Evolutionary conservation across 2,113 vertebrate species (phyloP).

Genomic region (Arothron firmamentum): DNA sequence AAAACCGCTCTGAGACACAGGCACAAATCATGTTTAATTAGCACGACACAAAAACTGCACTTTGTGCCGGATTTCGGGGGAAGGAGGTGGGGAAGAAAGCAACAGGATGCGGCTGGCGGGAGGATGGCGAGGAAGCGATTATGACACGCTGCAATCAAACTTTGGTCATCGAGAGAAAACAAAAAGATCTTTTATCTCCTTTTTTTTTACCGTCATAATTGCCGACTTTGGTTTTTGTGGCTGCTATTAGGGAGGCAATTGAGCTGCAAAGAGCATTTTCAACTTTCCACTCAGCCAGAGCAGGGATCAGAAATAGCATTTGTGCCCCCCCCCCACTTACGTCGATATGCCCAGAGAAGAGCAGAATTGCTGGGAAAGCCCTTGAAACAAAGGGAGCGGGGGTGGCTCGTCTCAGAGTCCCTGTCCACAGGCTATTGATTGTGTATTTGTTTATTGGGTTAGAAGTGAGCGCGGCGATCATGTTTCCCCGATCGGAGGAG

Average conservation of each 20-base stretch:
- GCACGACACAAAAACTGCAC: conserved; percentile 28
- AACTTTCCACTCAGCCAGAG: conserved; percentile 22
- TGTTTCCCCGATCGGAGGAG: conserved; percentile 61
- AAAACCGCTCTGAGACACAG: conserved; percentile 19
- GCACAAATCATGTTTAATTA: conserved; percentile 35
- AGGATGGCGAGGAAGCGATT: neutral
- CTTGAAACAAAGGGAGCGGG: conserved; percentile 17
- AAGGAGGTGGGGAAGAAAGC: conserved; percentile 14
- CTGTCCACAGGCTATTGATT: conserved; percentile 51
- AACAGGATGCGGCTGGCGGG: no score
- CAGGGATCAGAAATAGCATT: conserved; percentile 47
- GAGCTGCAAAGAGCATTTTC: conserved; percentile 1
- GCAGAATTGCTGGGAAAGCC: conserved; percentile 51
- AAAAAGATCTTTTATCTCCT: neutral
- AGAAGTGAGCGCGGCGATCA: conserved; percentile 54
- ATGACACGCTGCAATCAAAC: neutral
- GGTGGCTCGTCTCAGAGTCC: conserved; percentile 25
- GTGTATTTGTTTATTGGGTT: conserved; percentile 66
- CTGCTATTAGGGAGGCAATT: neutral
- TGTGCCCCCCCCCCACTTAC: neutral
- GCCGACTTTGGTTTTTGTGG: neutral
- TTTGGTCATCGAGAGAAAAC: neutral
- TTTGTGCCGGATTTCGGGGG: conserved; percentile 48
- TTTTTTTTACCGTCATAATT: neutral
- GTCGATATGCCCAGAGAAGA: conserved; percentile 41